Evolutionary conservation across 2,888 invertebrate species (phyloP).

Genomic region (Deladenus siricidicola): DNA sequence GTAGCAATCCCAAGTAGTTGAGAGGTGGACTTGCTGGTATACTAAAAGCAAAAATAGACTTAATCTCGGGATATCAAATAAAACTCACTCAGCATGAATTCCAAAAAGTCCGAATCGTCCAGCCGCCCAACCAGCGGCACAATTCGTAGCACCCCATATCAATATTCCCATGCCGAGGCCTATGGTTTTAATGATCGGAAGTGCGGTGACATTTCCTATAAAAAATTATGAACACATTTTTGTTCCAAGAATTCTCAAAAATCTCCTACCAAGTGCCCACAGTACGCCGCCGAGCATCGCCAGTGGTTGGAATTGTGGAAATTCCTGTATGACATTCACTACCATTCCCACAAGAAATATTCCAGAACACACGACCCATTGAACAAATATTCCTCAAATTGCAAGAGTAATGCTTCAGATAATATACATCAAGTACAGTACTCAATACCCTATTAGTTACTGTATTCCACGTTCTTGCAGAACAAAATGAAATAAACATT

Average conservation of each 20-base stretch:
- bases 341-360: conserved; percentile 53
- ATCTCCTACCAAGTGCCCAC: conserved; percentile 56
- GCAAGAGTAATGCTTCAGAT: neutral
- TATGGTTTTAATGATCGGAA: conserved; percentile 57
- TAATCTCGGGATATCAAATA: too few relatives aligned
- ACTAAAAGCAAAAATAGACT: neutral
- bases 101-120: conserved; percentile 51
- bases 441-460: too few relatives aligned
- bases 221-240: neutral
- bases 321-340: conserved; percentile 45
- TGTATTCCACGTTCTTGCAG: conserved; percentile 1
- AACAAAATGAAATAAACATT: neutral
- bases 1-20: neutral
- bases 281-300: conserved; percentile 57
- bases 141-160: conserved; percentile 57
- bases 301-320: conserved; percentile 56
- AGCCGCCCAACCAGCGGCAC: conserved; percentile 48
- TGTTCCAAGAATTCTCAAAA: neutral
- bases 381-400: conserved; percentile 57
- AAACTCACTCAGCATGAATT: conserved; percentile 24
- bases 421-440: too few relatives aligned
- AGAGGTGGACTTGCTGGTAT: neutral
- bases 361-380: conserved; percentile 56
- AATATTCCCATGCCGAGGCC: conserved; percentile 57
- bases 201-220: conserved; percentile 56